Evolutionary conservation across 2,797 vertebrate species (phyloP), one percentile per base, ranked within the genome.

Genomic region (Periophthalmus magnuspinnatus): DNA sequence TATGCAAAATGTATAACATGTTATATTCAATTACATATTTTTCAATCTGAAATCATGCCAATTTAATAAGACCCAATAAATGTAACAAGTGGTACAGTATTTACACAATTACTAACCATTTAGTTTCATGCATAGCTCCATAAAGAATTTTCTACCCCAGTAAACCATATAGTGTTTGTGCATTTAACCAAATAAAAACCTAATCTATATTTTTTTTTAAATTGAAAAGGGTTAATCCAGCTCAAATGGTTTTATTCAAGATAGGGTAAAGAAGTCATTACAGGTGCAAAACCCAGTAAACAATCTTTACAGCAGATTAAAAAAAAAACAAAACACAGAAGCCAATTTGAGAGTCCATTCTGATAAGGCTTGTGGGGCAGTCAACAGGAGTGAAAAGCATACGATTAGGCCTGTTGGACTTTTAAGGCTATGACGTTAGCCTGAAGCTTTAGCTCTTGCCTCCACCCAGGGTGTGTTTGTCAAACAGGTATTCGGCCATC

Each of bases 401-500:
- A 28, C 7, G 32, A 0, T 32, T 9, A 55, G 45, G 74, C 63
- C 55, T 32, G 45, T 0, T 24, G 36, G 36, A 48, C 14, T 10
- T 64, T 21, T 38, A 13, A 24, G 61, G 13, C 21, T 45, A 41
- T 24, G 38, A 24, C 38, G 1, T 24, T 17, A n/a, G 32, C 6
- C n/a, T 19, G 5, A 0, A 9, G 0, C 0, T 87, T 92, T 87
- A 92, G 81, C 86, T 90, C 69, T 88, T 83, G 36, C 62, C 9
- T 0, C 71, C 62, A 3, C 22, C 82, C 85, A 95, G 71, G 77
- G 90, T 77, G 52, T 93, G 92, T 93, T 98, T 98, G 92, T 97
- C 96, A 45, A 98, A 98, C 86, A 97, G 91, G 84, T 96, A 98
- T 84, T 98, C 96, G 0, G 96, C 95, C 95, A 98, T 91, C 88